phyloP scores from a whole-genome alignment of 1,140 invertebrate genomes.

The Conus betulinus region DNA sequence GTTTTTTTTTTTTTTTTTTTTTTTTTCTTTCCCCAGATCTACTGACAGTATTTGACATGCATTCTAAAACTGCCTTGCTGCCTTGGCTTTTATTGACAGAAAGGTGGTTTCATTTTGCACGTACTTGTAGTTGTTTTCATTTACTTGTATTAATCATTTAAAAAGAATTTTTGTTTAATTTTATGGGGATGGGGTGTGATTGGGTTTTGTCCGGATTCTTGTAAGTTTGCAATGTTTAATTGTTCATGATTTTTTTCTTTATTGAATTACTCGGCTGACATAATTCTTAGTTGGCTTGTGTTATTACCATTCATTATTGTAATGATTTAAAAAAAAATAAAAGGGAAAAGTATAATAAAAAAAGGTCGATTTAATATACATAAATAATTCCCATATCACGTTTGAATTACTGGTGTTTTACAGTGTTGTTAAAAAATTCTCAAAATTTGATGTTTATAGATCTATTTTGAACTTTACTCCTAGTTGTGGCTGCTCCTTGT shows the following conservation, averaged over 20 bases:
- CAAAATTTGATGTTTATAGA: constrained; percentile 41
- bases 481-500: constrained; percentile 37
- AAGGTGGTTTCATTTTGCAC: constrained; percentile 36
- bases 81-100: constrained; percentile 23
- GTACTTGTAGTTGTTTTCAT: constrained; percentile 46
- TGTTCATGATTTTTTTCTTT: constrained; percentile 48
- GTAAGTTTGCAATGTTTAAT: constrained; percentile 63
- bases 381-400: constrained; percentile 39
- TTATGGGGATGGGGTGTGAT: constrained; percentile 44
- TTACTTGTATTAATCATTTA: constrained; percentile 64
- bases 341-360: constrained; percentile 21
- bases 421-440: constrained; percentile 43
- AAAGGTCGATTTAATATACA: constrained; percentile 32
- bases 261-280: constrained; percentile 43
- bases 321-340: constrained; percentile 19
- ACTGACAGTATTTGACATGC: constrained; percentile 34
- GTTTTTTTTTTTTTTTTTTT: neutral
- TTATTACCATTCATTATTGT: constrained; percentile 8
- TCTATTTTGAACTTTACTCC: constrained; percentile 36
- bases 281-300: constrained; percentile 37
- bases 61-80: constrained; percentile 30
- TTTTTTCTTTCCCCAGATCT: neutral
- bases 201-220: constrained; percentile 66
- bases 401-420: constrained; percentile 42
- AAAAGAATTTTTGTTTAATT: too few relatives aligned